Base-by-base conservation (phyloP, 2,797 vertebrate species). In the Myripristis murdjan region DNA sequence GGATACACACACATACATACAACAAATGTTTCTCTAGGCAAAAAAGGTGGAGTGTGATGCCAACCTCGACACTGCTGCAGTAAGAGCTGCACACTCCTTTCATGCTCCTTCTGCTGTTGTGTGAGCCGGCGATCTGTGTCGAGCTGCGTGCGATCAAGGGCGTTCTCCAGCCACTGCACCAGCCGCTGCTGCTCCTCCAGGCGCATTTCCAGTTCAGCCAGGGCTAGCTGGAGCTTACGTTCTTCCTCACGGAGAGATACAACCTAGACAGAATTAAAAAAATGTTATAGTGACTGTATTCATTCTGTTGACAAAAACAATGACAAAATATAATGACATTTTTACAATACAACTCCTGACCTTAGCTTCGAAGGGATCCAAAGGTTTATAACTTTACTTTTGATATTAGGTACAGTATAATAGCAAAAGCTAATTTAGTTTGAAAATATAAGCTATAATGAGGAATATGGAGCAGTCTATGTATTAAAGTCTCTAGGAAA, bases 211-310 rank as follows among this genome's bases (percentile, higher is more conserved):
- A 98, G 89, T 87, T 99, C 97, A 0, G 97, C 96, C 85, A 97
- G 95, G 11, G 95, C 95, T 0, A 98, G 91, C 74, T 98, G 97
- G 72, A 98, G 95, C 79, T 95, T 95, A 78, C 97, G 96, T 85
- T 99, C 98, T 63, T 99, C 98, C 86, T 99, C 98, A 1, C 98
- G 96, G 61, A 99, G 93, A 0, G 94, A 97, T 85, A 99, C 98
- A 82, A 99, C 98, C 98, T 99, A 77, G 47, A 84, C 68, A 57
- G 44, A 9, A 43, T n/a, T n/a, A n/a, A 41, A 10, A 28, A 14
- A 24, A 5, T 16, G n/a, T n/a, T n/a, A n/a, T n/a, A n/a, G n/a
- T n/a, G n/a, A n/a, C n/a, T n/a, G n/a, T n/a, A n/a, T n/a, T n/a
- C n/a, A n/a, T n/a, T n/a, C n/a, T n/a, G n/a, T n/a, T n/a, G n/a